Evolutionary conservation across 2,113 vertebrate genomes (phyloP).

Genomic region (Thamnophis sirtalis): DNA sequence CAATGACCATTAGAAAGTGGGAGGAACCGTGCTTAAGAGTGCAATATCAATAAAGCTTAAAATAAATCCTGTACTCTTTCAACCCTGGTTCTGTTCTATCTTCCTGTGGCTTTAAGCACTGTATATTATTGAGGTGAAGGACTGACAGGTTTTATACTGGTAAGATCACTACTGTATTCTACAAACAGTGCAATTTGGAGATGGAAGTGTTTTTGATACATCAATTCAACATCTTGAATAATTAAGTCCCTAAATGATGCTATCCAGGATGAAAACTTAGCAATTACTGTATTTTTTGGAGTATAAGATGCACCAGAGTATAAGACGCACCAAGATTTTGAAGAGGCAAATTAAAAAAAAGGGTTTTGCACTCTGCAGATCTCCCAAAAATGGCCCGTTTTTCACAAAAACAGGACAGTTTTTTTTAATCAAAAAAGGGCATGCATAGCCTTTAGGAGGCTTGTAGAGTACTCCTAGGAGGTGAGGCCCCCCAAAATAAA

Average conservation of each 20-base stretch:
- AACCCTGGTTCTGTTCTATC: not conserved
- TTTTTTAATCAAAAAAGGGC: no score
- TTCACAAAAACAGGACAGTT: no score
- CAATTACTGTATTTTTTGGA: not conserved
- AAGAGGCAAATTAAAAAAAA: no score
- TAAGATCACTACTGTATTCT: not conserved
- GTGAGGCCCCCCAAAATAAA: no score
- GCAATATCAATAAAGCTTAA: not conserved
- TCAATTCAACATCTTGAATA: not conserved
- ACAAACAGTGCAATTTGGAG: not conserved
- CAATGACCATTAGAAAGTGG: not conserved
- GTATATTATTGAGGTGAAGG: not conserved
- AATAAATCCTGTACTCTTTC: not conserved
- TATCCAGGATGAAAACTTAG: not conserved
- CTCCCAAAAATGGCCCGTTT: no score
- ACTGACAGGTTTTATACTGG: not conserved
- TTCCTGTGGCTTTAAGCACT: not conserved
- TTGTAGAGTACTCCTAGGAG: no score
- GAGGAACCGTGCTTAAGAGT: not conserved
- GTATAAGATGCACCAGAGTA: no score
- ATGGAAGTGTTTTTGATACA: not conserved
- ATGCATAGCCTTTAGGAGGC: no score
- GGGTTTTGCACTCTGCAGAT: no score
- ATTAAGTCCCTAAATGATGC: not conserved
- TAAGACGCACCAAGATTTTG: no score